phyloP scores from a whole-genome alignment of 2,113 vertebrate genomes.

The Megaceryle maxima region DNA sequence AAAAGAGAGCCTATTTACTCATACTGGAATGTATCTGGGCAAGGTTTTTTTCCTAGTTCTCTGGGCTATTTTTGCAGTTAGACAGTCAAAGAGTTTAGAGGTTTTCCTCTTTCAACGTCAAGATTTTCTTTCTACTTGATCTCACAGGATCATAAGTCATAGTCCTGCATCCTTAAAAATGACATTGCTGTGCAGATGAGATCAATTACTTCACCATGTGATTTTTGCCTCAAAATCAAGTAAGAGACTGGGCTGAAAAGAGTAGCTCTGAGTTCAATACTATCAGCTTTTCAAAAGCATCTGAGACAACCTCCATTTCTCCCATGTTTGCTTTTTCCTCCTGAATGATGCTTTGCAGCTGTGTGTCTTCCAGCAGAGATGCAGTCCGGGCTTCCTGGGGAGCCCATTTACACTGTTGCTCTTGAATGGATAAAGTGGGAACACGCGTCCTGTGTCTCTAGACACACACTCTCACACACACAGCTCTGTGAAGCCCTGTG shows the following conservation, averaged over 20 bases:
- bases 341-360: slow-evolving; percentile 35
- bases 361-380: neutral
- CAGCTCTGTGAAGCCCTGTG: neutral
- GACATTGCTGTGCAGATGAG: accelerated
- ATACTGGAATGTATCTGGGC: neutral
- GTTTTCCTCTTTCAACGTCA: neutral
- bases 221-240: neutral
- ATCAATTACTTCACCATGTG: neutral
- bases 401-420: slow-evolving; percentile 24
- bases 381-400: neutral
- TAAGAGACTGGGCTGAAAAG: neutral
- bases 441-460: neutral
- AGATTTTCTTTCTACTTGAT: neutral
- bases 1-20: slow-evolving; percentile 28
- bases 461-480: neutral
- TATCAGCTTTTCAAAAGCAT: neutral
- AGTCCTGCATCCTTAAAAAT: neutral
- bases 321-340: neutral
- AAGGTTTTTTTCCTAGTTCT: neutral
- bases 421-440: slow-evolving; percentile 46
- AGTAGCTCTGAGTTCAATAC: neutral
- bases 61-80: slow-evolving; percentile 24
- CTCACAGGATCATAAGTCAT: neutral
- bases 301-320: neutral
- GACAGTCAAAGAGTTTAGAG: neutral